phyloP scores from a whole-genome alignment of 2,797 vertebrate genomes.

The Denticeps clupeoides region DNA sequence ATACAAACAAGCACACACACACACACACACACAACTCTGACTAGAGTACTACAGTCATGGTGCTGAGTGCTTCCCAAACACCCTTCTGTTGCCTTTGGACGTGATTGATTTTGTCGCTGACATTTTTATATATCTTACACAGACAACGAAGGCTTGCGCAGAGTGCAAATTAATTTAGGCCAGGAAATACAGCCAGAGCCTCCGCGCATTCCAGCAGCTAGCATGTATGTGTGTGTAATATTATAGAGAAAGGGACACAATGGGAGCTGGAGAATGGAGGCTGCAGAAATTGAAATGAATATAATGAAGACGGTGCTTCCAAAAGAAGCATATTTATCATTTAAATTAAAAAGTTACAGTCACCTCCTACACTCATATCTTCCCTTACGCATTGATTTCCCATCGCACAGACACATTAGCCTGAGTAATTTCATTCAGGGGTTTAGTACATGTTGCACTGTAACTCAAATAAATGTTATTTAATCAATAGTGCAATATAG shows the following conservation, averaged over 20 bases:
- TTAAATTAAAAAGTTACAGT: slow-evolving; percentile 30
- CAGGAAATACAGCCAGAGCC: slow-evolving; percentile 16
- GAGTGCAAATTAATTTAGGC: slow-evolving; percentile 23
- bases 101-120: slow-evolving; percentile 30
- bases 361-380: slow-evolving; percentile 10
- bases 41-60: slow-evolving; percentile 15
- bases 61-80: slow-evolving; percentile 22
- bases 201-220: too few species aligned
- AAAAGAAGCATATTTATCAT: slow-evolving; percentile 22
- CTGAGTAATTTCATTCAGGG: slow-evolving; percentile 45
- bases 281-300: slow-evolving; percentile 14
- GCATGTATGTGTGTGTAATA: too few species aligned
- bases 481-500: slow-evolving; percentile 53
- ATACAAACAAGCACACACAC: slow-evolving; percentile 11
- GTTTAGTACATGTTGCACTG: slow-evolving; percentile 47
- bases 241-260: too few species aligned
- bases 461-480: slow-evolving; percentile 53
- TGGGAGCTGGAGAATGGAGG: too few species aligned
- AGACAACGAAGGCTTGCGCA: slow-evolving; percentile 22
- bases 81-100: slow-evolving; percentile 30
- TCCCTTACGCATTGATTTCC: slow-evolving; percentile 40
- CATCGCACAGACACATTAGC: slow-evolving; percentile 37
- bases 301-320: slow-evolving; percentile 30
- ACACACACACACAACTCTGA: slow-evolving; percentile 9
- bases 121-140: slow-evolving; percentile 25